Evolutionary conservation across 2,888 invertebrate species (phyloP).

Genomic region (Periphyllus acericola): DNA sequence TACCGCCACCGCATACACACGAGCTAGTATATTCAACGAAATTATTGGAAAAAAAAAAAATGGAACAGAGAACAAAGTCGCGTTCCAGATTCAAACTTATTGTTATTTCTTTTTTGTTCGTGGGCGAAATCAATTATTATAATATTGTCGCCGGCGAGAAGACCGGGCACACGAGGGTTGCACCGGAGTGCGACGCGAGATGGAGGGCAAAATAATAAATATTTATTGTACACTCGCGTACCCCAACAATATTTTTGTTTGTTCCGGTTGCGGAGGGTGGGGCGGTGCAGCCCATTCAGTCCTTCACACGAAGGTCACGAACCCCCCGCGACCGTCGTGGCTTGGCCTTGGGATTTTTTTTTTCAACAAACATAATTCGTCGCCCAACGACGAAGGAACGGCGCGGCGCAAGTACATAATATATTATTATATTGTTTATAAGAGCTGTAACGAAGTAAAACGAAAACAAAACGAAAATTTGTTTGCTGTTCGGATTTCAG

Average conservation of each 20-base stretch:
- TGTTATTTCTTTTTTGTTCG: conserved; percentile 10
- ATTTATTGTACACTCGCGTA: neutral
- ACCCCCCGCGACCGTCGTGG: neutral
- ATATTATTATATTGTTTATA: neutral
- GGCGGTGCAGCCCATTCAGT: neutral
- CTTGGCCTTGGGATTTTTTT: conserved; percentile 11
- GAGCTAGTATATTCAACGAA: neutral
- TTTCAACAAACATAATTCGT: neutral
- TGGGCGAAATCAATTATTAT: conserved; percentile 47
- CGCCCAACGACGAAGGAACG: neutral
- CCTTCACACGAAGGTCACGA: conserved; percentile 27
- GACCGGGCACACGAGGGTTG: neutral
- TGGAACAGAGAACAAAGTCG: neutral
- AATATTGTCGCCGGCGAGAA: neutral
- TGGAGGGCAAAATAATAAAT: neutral
- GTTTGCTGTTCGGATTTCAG: conserved; percentile 23
- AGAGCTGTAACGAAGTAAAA: neutral
- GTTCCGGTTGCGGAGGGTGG: neutral
- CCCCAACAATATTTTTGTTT: conserved; percentile 38
- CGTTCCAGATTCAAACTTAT: neutral
- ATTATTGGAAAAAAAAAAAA: neutral
- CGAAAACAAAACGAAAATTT: conserved; percentile 17
- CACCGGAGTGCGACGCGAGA: neutral
- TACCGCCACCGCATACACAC: neutral
- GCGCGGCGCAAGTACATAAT: neutral